These are phyloP conservation scores for Paracentrotus lividus DNA, from an alignment of 53 echinoderm and acorn worm species.

Conservation along the genomic window DNA sequence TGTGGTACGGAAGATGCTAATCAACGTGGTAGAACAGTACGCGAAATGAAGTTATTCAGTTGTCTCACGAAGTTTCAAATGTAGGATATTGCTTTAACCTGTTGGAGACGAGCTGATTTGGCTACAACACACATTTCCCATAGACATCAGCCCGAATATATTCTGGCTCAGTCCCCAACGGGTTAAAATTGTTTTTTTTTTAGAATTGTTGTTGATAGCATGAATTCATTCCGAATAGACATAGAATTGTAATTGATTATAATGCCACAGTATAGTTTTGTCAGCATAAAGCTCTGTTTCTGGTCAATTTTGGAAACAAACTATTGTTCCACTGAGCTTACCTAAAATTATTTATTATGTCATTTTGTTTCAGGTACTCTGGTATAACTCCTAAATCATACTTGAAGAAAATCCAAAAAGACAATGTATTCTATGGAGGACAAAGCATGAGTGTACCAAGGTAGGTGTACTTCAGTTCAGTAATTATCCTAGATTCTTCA, in stretches of 20 bases:
- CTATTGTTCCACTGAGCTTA: background rate
- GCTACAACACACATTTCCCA: no score
- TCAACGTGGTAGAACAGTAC: no score
- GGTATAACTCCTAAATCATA: conserved; percentile 83
- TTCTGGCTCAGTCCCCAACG: no score
- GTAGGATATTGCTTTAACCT: no score
- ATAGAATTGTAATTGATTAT: background rate
- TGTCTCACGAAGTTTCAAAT: no score
- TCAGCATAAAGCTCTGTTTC: background rate
- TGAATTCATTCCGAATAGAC: background rate
- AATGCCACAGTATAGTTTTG: background rate
- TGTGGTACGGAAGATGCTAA: no score
- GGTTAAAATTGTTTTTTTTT: background rate
- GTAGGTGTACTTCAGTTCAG: conserved; percentile 65
- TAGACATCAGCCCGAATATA: no score
- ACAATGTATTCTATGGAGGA: conserved; percentile 85
- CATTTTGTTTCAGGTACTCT: conserved; percentile 76
- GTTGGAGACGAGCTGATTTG: no score
- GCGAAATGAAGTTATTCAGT: no score
- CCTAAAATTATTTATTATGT: background rate
- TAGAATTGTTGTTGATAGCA: background rate
- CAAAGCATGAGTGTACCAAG: conserved; percentile 70
- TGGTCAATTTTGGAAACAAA: background rate
- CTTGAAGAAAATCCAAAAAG: conserved; percentile 79
- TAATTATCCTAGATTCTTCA: no score